A percentile compares a stretch with the other conserved stretches of the same genome.
Evolutionary conservation across 2,888 invertebrate genomes (phyloP).

Genomic region (Pimpla rufipes): DNA sequence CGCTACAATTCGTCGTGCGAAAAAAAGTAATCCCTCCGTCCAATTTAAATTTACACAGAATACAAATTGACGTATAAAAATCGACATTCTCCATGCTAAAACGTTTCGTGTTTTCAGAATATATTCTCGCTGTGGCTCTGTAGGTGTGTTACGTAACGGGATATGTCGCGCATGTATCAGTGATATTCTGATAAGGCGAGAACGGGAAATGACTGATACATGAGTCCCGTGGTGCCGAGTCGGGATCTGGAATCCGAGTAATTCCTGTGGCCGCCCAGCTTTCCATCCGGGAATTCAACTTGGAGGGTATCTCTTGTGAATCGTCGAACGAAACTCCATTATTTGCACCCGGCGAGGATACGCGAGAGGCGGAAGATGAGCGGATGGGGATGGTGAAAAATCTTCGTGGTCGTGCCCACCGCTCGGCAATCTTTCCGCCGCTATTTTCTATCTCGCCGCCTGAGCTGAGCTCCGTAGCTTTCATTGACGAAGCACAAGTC

Average conservation of each 20-base stretch:
- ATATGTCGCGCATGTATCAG: constrained; percentile 1
- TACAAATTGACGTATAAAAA: not conserved
- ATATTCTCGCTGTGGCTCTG: not conserved
- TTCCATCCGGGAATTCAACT: constrained; percentile 62
- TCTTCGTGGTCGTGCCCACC: not conserved
- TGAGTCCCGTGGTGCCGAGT: not conserved
- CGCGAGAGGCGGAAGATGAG: constrained; percentile 20
- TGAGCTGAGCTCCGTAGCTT: not conserved
- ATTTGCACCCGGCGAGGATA: constrained; percentile 47
- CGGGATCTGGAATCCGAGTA: constrained; percentile 21
- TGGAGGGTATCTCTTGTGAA: constrained; percentile 43
- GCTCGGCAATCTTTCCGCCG: not conserved
- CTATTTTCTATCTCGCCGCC: not conserved
- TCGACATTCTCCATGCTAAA: constrained; percentile 8
- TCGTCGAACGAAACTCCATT: constrained; percentile 65
- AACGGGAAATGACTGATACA: constrained; percentile 4
- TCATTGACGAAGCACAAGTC: not conserved
- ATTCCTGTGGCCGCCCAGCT: constrained; percentile 52
- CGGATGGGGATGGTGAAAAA: constrained; percentile 24
- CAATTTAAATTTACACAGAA: not conserved
- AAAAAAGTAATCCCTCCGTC: not conserved
- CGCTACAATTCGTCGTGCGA: not conserved
- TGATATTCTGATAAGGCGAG: not conserved
- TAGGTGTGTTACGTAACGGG: not conserved
- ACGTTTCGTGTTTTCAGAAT: constrained; percentile 6